Base-by-base conservation (phyloP, 2,888 invertebrate species). In the Brenthis ino region DNA sequence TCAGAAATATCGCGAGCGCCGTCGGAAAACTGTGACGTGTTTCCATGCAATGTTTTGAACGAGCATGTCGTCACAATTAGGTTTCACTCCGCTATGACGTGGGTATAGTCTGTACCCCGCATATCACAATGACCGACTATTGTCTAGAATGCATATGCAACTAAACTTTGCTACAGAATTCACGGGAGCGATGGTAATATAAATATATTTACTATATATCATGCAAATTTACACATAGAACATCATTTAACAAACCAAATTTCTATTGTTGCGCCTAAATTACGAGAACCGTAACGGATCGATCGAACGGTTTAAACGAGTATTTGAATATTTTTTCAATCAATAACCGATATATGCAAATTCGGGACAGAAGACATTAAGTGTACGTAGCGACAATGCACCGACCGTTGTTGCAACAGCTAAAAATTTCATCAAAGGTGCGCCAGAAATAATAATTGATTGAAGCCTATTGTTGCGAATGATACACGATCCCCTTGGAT, bases 311-410 rank as follows among this genome's bases (percentile, higher is more conserved):
- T 79, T 86, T 83, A 87, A 89, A 88, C 86, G 84, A 80, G 72
- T 56, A 91, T 93, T 92, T 91, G 82, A 93, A 93, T 93, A 90
- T 91, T 90, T 89, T 91, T 90, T 87, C 91, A 91, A 93, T 93
- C 93, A 93, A 93, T 93, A 91, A 91, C 87, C 85, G 88, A 90
- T 89, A 86, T 90, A 92, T 93, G 92, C 91, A 93, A 91, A 91
- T 90, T 71, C 77, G 70, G 72, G 69, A 80, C 79, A 83, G 85
- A 85, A 86, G 82, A 85, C 83, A 85, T 87, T 85, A 83, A 85
- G 82, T 82, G 83, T 77, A 75, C 82, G 80, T 76, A 74, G 78
- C 81, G 86, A 91, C 91, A 92, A 92, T 87, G 83, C 81, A 72
- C 77, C 87, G 86, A 92, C 93, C 92, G 93, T 93, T 93, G 91